Evolutionary conservation across 2,113 vertebrate species (phyloP).

Genomic region (Crotophaga sulcirostris): DNA sequence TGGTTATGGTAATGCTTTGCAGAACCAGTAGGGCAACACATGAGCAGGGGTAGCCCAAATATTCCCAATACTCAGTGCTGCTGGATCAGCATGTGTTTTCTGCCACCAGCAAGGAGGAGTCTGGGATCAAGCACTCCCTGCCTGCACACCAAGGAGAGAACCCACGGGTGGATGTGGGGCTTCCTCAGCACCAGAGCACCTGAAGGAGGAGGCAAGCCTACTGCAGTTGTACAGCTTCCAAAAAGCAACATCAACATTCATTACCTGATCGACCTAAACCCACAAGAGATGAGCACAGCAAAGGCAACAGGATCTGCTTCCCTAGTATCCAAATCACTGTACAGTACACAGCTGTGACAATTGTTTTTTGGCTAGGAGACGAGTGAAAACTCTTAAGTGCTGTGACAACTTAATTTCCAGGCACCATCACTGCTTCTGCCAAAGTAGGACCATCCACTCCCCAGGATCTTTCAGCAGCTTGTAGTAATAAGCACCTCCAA

Average conservation of each 20-base stretch:
- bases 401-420: background rate
- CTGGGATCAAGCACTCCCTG: background rate
- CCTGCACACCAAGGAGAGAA: background rate
- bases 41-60: background rate
- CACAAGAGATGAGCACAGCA: background rate
- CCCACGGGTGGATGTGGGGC: rapidly evolving
- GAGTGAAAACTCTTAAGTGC: background rate
- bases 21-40: background rate
- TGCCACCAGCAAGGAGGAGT: background rate
- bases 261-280: background rate
- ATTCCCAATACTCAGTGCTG: background rate
- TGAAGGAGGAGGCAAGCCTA: background rate
- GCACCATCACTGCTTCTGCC: background rate
- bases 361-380: background rate
- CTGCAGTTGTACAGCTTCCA: background rate
- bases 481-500: background rate
- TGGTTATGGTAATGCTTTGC: background rate
- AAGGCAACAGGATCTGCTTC: background rate
- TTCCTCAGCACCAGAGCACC: background rate
- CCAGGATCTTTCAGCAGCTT: background rate
- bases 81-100: background rate
- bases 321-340: background rate
- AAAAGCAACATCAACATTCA: background rate
- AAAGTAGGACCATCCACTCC: background rate
- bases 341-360: background rate